These are phyloP conservation scores for Zootermopsis nevadensis DNA, from an alignment of 2,888 invertebrate genomes.

Conservation along the genomic window DNA sequence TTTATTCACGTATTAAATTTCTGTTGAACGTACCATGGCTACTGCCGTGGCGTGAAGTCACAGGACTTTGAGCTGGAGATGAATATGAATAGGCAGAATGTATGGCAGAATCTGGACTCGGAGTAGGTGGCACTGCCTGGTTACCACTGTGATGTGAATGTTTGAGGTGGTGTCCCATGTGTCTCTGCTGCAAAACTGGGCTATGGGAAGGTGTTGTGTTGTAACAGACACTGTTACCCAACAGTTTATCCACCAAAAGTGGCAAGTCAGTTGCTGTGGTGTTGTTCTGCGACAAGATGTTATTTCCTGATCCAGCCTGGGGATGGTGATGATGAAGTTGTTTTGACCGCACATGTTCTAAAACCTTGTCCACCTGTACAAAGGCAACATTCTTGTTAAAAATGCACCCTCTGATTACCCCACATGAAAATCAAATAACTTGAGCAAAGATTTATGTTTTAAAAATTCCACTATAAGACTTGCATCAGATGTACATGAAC, in stretches of 20 bases:
- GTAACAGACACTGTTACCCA: conserved; percentile 66
- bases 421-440: too few relatives aligned
- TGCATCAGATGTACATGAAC: too few relatives aligned
- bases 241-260: conserved; percentile 69
- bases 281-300: conserved; percentile 37
- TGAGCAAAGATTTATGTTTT: too few relatives aligned
- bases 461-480: too few relatives aligned
- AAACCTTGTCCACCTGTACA: conserved; percentile 55
- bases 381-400: background rate
- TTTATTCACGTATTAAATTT: too few relatives aligned
- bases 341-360: conserved; percentile 54
- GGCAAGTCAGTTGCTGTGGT: conserved; percentile 64
- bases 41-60: conserved; percentile 81
- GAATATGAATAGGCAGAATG: conserved; percentile 85
- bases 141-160: conserved; percentile 30
- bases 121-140: conserved; percentile 76
- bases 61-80: conserved; percentile 88
- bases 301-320: conserved; percentile 28
- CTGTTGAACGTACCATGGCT: conserved; percentile 48
- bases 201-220: conserved; percentile 73
- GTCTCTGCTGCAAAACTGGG: conserved; percentile 67
- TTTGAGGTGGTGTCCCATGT: conserved; percentile 55
- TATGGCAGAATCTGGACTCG: conserved; percentile 89
- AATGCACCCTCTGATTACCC: too few relatives aligned
- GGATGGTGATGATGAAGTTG: conserved; percentile 54